Evolutionary conservation across 2,113 vertebrate genomes (phyloP), one percentile per base, ranked within the genome.

Genomic region (Agapornis roseicollis): DNA sequence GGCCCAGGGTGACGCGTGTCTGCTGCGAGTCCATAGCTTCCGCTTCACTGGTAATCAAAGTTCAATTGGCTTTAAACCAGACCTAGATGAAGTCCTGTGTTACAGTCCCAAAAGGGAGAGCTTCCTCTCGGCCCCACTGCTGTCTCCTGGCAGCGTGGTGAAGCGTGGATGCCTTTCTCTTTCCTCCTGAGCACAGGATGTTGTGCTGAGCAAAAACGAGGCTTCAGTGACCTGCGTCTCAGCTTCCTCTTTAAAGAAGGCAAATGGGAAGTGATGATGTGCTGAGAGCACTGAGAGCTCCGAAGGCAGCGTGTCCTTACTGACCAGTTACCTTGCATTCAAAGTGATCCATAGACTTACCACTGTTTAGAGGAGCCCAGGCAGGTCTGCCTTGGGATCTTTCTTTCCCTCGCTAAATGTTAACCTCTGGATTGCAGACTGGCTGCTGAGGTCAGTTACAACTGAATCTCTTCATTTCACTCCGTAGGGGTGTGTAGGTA

Each of bases 401-500:
- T 13, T 37, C 74, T 39, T 33, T 18, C 33, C 25, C 28, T 53
- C 1, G 8, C 41, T 55, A 10, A 35, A 6, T 4, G 3, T 17
- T 53, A 22, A 50, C 35, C 41, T 47, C 60, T 16, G 69, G n/a
- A 13, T 55, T 68, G 63, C 22, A 13, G 12, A 6, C 49, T 31
- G 56, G 3, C 56, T 71, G 17, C 9, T 42, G 56, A 7, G 35
- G 29, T 80, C 49, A 37, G 6, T 76, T 58, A 46, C 17, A 31
- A 9, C 50, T 46, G 19, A 53, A 3, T 28, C 16, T 35, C 47
- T 84, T 65, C 14, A 20, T 88, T 95, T 63, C 14, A 0, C 11
- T 77, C 28, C 0, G 0, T 47, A 0, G 61, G 63, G 10, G 31
- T 52, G 3, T 11, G 24, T 27, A 71, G 58, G 31, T 28, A 31